Evolutionary conservation across 2,797 vertebrate species (phyloP).

Genomic region (Austrolebias charrua): DNA sequence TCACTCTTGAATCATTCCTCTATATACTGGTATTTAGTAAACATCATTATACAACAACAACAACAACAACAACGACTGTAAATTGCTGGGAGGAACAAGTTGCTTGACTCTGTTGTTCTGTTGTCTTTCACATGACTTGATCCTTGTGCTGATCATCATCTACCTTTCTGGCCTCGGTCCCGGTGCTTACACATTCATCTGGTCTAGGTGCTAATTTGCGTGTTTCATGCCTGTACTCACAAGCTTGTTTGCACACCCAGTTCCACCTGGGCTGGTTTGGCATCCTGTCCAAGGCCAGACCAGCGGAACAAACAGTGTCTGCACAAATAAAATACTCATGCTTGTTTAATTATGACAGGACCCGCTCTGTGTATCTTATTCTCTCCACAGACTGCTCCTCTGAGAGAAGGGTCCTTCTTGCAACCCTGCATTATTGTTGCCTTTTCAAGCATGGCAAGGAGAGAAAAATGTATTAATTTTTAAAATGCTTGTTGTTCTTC

Average conservation of each 20-base stretch:
- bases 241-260: constrained; percentile 92
- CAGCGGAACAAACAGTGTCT: constrained; percentile 90
- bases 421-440: constrained; percentile 88
- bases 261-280: constrained; percentile 97
- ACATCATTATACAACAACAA: constrained; percentile 11
- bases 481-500: constrained; percentile 76
- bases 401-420: constrained; percentile 84
- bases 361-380: constrained; percentile 58
- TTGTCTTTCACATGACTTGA: constrained; percentile 57
- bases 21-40: constrained; percentile 16
- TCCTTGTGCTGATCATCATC: constrained; percentile 43
- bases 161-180: constrained; percentile 73
- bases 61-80: too few species aligned
- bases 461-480: constrained; percentile 89
- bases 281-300: constrained; percentile 94
- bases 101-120: constrained; percentile 36
- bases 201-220: constrained; percentile 94
- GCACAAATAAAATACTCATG: constrained; percentile 87
- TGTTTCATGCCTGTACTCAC: constrained; percentile 91
- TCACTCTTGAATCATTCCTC: constrained; percentile 10
- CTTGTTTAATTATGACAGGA: constrained; percentile 97
- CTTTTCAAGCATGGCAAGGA: constrained; percentile 87
- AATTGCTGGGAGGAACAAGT: constrained; percentile 25
- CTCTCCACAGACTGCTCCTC: constrained; percentile 84
- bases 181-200: constrained; percentile 88